Base-by-base conservation (phyloP, 2,888 invertebrate genomes). In the Tillus elongatus region DNA sequence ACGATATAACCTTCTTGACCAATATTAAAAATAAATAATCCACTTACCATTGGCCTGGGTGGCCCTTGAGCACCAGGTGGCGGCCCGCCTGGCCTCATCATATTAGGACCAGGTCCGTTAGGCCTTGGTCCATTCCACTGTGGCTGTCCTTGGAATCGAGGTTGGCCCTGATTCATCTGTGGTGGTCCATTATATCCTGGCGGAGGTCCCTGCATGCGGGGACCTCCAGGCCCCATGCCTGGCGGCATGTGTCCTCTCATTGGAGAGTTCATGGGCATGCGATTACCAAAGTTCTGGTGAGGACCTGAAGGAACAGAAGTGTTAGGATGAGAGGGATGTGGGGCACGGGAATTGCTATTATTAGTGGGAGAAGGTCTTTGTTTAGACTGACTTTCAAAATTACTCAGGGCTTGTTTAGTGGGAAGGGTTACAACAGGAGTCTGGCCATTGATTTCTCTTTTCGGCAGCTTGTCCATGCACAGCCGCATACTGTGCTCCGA, bases 401-500 rank as follows among this genome's bases (percentile, higher is more conserved):
- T 79, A 62, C 78, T 79, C 47, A 81, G 64, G 14, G 79, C 80
- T 69, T 91, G 89, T 70, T 95, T 95, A 45, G 90, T 95, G 42
- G 95, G 95, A 61, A 87, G 83, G 29, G 96, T 92, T 33, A 97
- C 96, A 35, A 90, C 82, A 1, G 95, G 95, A 50, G 79, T 80
- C 64, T 96, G 96, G 19, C 96, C 96, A 60, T 99, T 95, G 37
- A 98, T 74, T 58, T 93, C 92, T 63, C 88, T 90, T 65, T 91
- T 89, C n/a, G 91, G 84, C 46, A 98, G 71, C 51, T 91, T 82
- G 50, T 98, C 97, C 77, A 97, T 78, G 41, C 93, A 84, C 57
- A 82, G 70, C 38, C 92, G 74, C 66, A 91, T 79, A 50, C 95
- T 93, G 46, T 79, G 74, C 57, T 97, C 96, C 0, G 95, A 93